Base-by-base conservation (phyloP, 2,797 vertebrate species). In the Paratrypauchen microcephalus region DNA sequence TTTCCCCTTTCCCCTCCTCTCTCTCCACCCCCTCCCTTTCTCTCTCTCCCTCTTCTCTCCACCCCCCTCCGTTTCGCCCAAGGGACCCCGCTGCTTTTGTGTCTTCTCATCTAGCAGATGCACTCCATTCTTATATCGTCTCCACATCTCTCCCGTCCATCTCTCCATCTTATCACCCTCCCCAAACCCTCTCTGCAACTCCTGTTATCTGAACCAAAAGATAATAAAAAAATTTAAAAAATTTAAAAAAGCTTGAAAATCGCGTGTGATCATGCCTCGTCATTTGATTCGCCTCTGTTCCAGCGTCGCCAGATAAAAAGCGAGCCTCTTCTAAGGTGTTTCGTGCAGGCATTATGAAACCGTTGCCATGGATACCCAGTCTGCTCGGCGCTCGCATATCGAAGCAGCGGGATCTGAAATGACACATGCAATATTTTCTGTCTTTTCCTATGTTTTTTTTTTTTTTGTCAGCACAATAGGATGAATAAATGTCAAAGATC, bases 311-410 rank as follows among this genome's bases (percentile, higher is more conserved):
- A 71, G 86, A 90, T 89, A 87, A 90, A 88, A 90, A 86, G 77
- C 79, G 90, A 87, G 76, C 79, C 88, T 90, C 83, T 89, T 88
- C 80, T 81, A 81, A 93, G 91, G 93, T 93, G 89, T 90, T 92
- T 89, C 59, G 63, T 52, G 65, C 58, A 90, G 83, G 88, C 87
- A 89, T 92, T 92, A 93, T 92, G 83, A 93, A 92, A 91, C 73
- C 61, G 93, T 94, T 93, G 91, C 91, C 88, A 93, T 93, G 93
- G 92, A 81, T 88, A 93, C 90, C 78, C 77, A 81, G 74, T 87
- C 89, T 88, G 89, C 88, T 87, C 78, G 77, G 82, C 83, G 61
- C 61, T 62, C 83, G 85, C 79, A 84, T 86, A 85, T 74, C 79
- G 85, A 88, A 77, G 86, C 88, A 81, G 88, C 81, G 81, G 89